phyloP scores from a whole-genome alignment of 2,888 invertebrate genomes.

The Alviniconcha strummeri region DNA sequence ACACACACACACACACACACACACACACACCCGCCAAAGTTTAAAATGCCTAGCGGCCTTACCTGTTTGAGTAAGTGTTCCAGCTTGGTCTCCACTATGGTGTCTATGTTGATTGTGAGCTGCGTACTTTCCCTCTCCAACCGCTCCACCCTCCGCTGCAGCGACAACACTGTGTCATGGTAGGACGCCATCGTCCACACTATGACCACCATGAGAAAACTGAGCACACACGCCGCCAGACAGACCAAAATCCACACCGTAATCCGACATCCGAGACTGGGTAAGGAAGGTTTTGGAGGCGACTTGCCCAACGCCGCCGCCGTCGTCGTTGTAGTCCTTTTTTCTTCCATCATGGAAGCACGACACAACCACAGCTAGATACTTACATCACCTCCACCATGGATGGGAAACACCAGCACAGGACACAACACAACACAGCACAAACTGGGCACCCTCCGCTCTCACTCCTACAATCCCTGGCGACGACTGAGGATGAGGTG shows the following conservation, averaged over 20 bases:
- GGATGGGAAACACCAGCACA: no score
- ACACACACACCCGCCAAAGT: not conserved
- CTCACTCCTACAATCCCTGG: no score
- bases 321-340: conserved; percentile 2
- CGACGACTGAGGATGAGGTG: no score
- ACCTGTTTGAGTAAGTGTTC: conserved; percentile 33
- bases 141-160: conserved; percentile 40
- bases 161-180: conserved; percentile 40
- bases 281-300: not conserved
- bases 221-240: conserved; percentile 45
- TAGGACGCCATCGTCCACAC: conserved; percentile 47
- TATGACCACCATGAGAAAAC: conserved; percentile 43
- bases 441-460: no score
- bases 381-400: no score
- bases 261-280: conserved; percentile 39
- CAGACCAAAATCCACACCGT: conserved; percentile 48
- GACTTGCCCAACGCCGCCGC: not conserved
- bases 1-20: conserved; percentile 12
- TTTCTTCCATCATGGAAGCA: conserved; percentile 15
- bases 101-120: conserved; percentile 35
- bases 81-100: conserved; percentile 35
- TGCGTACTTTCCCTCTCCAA: conserved; percentile 40
- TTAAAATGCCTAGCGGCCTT: not conserved
- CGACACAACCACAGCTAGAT: not conserved
- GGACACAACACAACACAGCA: no score